Base-by-base conservation (phyloP, 2,888 invertebrate genomes). In the Polyploca ridens region DNA sequence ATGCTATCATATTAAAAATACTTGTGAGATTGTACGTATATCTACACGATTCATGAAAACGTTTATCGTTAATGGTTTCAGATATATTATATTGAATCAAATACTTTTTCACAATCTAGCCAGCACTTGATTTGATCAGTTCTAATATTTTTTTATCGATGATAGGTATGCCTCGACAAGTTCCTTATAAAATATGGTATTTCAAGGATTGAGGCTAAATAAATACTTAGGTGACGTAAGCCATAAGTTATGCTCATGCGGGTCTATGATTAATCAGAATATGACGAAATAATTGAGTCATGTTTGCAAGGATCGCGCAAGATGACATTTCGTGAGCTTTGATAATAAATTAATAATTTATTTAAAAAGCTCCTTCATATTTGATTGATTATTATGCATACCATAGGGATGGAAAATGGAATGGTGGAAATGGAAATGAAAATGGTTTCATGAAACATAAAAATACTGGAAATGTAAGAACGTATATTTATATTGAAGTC, bases 1-100 rank as follows among this genome's bases (percentile, higher is more conserved):
- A 44, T 13, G 58, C 11, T 44, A 27, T 41, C 79, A 83, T 83
- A 84, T 83, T 86, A 85, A 83, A 86, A 87, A 87, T 85, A 82
- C 83, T 83, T 77, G 63, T 58, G 73, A 77, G 78, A 85, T 85
- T 83, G 78, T 78, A 81, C 77, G 75, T 75, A 76, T 3, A 10
- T 35, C 5, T 35, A 35, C 76, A 76, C 76, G 76, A 71, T 76
- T 73, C 75, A 75, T 70, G 69, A 73, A 75, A 82, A 81, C 75
- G 77, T 77, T 76, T 65, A 7, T 1, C 7, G 5, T 38, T 66
- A 1, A 8, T 5, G 16, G 16, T 6, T 49, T 49, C 5, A 27
- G 27, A 27, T 27, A 27, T 27, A 27, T 27, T 27, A 27, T 27
- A 27, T 27, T 27, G 27, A 27, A 27, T 27, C 27, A 27, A 27